Evolutionary conservation across 2,113 vertebrate genomes (phyloP), one percentile per base, ranked within the genome.

Genomic region (Fregetta grallaria): DNA sequence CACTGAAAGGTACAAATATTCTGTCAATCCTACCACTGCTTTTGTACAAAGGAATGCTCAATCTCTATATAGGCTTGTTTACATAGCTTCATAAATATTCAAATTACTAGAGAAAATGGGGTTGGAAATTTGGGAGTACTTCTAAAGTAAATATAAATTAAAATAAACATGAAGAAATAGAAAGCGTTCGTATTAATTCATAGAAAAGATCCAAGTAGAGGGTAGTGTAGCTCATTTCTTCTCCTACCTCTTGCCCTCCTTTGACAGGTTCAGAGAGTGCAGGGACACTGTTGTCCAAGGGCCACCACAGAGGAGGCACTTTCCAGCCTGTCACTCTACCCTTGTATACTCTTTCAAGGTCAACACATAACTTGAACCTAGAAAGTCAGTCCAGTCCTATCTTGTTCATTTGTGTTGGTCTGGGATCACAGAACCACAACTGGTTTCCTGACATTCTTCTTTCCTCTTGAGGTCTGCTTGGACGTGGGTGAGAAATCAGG

Each of bases 61-160:
- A 5, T 74, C 42, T 85, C 44, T 32, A 14, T 76, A 56, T 82
- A 88, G 68, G 81, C 34, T 90, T 95, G 50, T 88, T 92, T 86
- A 56, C 78, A n/a, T 55, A 83, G 13, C 36, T 81, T 67, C 44
- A 78, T 62, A 95, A 90, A 91, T 94, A 96, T 86, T 93, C 78
- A 89, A 71, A 73, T 55, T 12, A 47, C 62, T 86, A 56, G 38
- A 59, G 63, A 84, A 93, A 96, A 84, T 67, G 10, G 75, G 27
- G 13, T 65, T 90, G 63, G 56, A 95, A 94, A 79, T 66, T 56
- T 27, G 13, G 14, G 25, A 56, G 2, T 59, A 27, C 2, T 93
- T 97, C 36, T 78, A 80, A 89, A 86, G 71, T 53, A 95, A 87
- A 93, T 74, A 87, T 42, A 80, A 66, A 75, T 96, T 70, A 82